phyloP scores from a whole-genome alignment of 2,888 invertebrate genomes.

The Tholera decimalis region DNA sequence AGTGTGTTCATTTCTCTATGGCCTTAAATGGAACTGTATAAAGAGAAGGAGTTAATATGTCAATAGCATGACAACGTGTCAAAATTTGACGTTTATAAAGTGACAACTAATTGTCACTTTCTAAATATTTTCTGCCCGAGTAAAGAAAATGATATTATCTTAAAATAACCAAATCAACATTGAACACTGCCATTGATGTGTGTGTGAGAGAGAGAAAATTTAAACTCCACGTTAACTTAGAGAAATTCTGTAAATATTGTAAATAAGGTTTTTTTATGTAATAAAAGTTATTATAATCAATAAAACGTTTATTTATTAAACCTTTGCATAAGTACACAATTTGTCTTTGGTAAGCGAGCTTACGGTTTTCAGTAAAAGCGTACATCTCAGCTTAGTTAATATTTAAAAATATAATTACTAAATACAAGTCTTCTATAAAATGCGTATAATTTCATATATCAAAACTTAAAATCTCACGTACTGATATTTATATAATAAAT shows the following conservation, averaged over 20 bases:
- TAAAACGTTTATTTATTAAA: constrained; percentile 43
- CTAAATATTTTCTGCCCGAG: neutral
- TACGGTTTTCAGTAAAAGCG: constrained; percentile 17
- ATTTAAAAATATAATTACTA: neutral
- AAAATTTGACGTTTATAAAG: neutral
- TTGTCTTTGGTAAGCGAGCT: constrained; percentile 66
- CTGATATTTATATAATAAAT: neutral
- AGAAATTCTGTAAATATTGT: constrained; percentile 47
- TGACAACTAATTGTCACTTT: neutral
- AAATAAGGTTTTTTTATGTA: constrained; percentile 31
- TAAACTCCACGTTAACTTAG: too few species aligned
- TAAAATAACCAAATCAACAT: neutral
- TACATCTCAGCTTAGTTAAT: neutral
- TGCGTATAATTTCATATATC: constrained; percentile 16
- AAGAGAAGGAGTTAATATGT: neutral
- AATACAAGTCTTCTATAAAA: constrained; percentile 19
- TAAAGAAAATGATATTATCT: neutral
- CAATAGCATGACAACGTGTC: neutral
- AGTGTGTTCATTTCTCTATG: neutral
- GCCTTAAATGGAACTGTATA: neutral
- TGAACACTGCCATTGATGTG: neutral
- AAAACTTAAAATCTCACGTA: constrained; percentile 15
- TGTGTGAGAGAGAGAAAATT: neutral
- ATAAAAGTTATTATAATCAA: constrained; percentile 29
- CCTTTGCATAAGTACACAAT: constrained; percentile 50